Base-by-base conservation (phyloP, 2,888 invertebrate genomes). In the Neria commutata region DNA sequence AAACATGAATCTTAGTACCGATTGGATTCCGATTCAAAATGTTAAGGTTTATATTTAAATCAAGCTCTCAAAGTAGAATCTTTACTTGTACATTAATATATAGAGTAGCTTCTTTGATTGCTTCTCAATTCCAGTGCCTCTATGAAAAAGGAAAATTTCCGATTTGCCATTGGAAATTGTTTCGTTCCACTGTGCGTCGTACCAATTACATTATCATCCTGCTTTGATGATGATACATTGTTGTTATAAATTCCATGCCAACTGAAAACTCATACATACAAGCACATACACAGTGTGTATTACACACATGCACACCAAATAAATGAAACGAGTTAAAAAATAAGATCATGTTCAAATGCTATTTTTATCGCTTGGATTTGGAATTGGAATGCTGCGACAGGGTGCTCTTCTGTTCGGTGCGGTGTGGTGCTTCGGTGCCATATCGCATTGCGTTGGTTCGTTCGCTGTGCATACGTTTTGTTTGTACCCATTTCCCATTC, bases 311-410 rank as follows among this genome's bases (percentile, higher is more conserved):
- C 21, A 48, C 29, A 40, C 5, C 34, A 24, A 65, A 66, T 74
- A 62, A 67, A 63, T 67, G 70, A 74, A 75, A 73, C 73, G 66
- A 70, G 69, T 66, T 76, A 72, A 76, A n/a, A n/a, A n/a, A 77
- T 71, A 67, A 71, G 69, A 68, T 69, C 71, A 72, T 69, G 67
- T 71, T 69, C n/a, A n/a, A 72, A 77, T 73, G 62, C 64, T 64
- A 61, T 67, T 60, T 60, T 68, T 70, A 61, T 57, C 54, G 54
- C 54, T 19, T 50, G 58, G 47, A 58, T 54, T 56, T 42, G n/a
- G 42, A 37, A 37, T n/a, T 42, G 58, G 46, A 58, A 61, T 61
- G 50, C 49, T 56, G 10, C 33, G 26, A 37, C 51, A 45, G 25
- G 40, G 46, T 50, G 17, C 34, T 17, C 33, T 33, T 29, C 29